These are phyloP conservation scores for Thalassoma bifasciatum DNA, from an alignment of 2,113 vertebrate genomes.

Conservation along the genomic window DNA sequence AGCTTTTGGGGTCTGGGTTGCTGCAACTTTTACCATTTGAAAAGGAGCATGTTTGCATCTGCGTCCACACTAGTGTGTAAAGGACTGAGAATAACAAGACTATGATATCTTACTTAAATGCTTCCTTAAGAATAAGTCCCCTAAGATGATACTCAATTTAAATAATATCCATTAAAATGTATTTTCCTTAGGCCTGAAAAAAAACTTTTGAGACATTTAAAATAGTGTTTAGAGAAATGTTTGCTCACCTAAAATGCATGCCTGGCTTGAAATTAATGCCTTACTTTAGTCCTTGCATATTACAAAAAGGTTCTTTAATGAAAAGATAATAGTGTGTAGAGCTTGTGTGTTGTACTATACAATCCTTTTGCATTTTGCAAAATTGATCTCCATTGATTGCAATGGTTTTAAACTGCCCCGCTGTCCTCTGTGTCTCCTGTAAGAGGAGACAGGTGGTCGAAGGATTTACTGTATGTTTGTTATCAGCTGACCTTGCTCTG, in stretches of 20 bases:
- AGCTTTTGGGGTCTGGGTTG: background rate
- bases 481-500: constrained; percentile 55
- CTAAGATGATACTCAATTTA: constrained; percentile 37
- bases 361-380: constrained; percentile 84
- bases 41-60: constrained; percentile 45
- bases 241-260: constrained; percentile 78
- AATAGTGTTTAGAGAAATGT: constrained; percentile 69
- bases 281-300: constrained; percentile 76
- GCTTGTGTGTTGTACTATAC: constrained; percentile 67
- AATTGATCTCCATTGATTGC: constrained; percentile 85
- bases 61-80: constrained; percentile 31
- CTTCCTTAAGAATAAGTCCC: constrained; percentile 21
- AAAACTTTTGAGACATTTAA: constrained; percentile 59
- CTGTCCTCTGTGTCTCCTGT: constrained; percentile 71
- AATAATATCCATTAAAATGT: constrained; percentile 54
- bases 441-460: constrained; percentile 67
- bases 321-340: constrained; percentile 67
- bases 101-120: constrained; percentile 39
- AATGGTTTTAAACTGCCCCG: constrained; percentile 75
- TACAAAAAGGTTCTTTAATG: constrained; percentile 57
- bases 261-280: constrained; percentile 77
- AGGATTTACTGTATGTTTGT: constrained; percentile 58
- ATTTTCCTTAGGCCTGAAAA: constrained; percentile 62
- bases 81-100: constrained; percentile 45
- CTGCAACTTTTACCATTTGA: constrained; percentile 24